Evolutionary conservation across 1,140 invertebrate species (phyloP).

Genomic region (Brachionus rotundiformis): DNA sequence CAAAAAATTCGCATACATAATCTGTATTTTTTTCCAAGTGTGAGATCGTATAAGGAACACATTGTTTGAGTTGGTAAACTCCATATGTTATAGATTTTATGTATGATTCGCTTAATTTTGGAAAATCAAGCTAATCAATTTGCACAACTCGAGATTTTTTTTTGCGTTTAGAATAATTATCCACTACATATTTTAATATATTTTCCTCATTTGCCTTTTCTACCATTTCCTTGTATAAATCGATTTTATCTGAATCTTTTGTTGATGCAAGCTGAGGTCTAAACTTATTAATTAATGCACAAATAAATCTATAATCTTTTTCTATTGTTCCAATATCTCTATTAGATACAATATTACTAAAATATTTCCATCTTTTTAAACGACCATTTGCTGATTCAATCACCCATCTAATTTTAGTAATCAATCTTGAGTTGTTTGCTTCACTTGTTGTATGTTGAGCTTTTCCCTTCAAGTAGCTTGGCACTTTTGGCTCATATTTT

Average conservation of each 20-base stretch:
- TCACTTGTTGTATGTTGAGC: constrained; percentile 57
- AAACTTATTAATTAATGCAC: constrained; percentile 52
- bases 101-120: too few species aligned
- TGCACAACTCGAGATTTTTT: too few species aligned
- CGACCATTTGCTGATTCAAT: constrained; percentile 60
- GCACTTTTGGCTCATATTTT: background rate
- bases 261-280: background rate
- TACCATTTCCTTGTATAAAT: background rate
- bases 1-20: too few species aligned
- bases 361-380: constrained; percentile 57
- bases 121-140: too few species aligned
- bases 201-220: background rate
- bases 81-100: too few species aligned
- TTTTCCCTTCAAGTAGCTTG: constrained; percentile 55
- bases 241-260: constrained; percentile 52
- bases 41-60: too few species aligned
- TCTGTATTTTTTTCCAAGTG: too few species aligned
- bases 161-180: background rate
- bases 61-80: too few species aligned
- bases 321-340: background rate
- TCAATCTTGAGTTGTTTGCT: constrained; percentile 58
- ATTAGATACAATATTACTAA: constrained; percentile 25
- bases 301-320: constrained; percentile 4
- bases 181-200: background rate
- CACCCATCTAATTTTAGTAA: constrained; percentile 60